Evolutionary conservation across 2,113 vertebrate genomes (phyloP).

Genomic region (Spea multiplicata): DNA sequence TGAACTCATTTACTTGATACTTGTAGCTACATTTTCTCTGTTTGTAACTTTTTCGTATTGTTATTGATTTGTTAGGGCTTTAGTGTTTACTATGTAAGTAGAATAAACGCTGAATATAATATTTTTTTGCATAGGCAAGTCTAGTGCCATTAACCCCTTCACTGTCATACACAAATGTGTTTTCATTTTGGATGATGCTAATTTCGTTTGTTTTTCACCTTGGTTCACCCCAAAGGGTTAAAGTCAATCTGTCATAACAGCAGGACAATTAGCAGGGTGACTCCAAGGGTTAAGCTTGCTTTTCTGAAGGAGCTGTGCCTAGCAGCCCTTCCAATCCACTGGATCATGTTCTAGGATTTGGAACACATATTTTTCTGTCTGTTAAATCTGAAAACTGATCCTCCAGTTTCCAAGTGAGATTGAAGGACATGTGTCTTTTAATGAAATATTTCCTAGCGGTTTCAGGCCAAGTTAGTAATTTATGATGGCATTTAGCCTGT

Average conservation of each 20-base stretch:
- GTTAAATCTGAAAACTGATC: slow-evolving; percentile 56
- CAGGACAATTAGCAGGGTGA: background rate
- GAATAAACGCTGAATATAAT: too few species aligned
- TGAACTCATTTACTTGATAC: too few species aligned
- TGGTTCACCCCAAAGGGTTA: slow-evolving; percentile 4
- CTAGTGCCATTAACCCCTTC: too few species aligned
- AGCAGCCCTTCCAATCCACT: background rate
- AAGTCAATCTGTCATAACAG: background rate
- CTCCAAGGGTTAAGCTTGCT: background rate
- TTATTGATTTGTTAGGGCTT: too few species aligned
- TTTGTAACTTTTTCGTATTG: too few species aligned
- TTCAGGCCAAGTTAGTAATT: slow-evolving; percentile 71
- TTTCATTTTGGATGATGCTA: too few species aligned
- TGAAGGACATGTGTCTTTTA: slow-evolving; percentile 72
- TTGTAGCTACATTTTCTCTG: too few species aligned
- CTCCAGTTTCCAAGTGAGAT: slow-evolving; percentile 64
- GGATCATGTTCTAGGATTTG: slow-evolving; percentile 41
- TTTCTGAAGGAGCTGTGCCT: background rate
- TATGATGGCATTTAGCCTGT: slow-evolving; percentile 63
- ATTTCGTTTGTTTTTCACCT: too few species aligned
- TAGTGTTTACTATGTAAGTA: too few species aligned
- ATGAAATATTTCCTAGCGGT: slow-evolving; percentile 74
- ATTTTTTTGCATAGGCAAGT: too few species aligned
- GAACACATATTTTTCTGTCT: slow-evolving; percentile 50
- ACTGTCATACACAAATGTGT: too few species aligned